Base-by-base conservation (phyloP, 2,888 invertebrate genomes). In the Ornithoptera alexandrae region DNA sequence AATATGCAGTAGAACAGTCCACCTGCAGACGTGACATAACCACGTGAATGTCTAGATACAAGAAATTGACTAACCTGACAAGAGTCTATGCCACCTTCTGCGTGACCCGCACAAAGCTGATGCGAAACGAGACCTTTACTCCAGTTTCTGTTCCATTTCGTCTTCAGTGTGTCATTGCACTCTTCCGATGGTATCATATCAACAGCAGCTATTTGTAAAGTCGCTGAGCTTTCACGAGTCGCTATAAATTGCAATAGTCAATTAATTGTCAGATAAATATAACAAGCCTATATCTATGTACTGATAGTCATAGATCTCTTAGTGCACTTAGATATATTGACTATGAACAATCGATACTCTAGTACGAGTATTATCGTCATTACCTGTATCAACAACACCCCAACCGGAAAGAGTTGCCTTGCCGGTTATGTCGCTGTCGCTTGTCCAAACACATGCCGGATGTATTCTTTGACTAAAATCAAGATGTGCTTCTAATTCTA, bases 91-190 rank as follows among this genome's bases (percentile, higher is more conserved):
- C 85, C 86, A 5, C 87, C 87, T 42, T 74, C 75, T 39, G 86
- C 71, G 10, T 80, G 82, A 6, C 88, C 88, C 62, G 86, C 87
- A 69, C 87, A 88, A 8, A 88, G 70, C 74, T 88, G 87, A 22
- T 81, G 74, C 6, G 62, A 24, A 0, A 81, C 78, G 18, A 77
- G 72, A 3, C 86, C 59, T 0, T 85, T 84, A 18, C 81, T 82
- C 85, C 84, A 86, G 69, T 82, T 73, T 18, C 87, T 73, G 67
- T 82, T 82, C 72, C 81, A 83, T 0, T 72, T 77, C 0, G 74
- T 71, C 5, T 63, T 69, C 12, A 87, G 75, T 6, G 84, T 70
- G 0, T 42, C 5, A 62, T 82, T 76, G 50, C 87, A 87, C 5
- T 71, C 68, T 3, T 71, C 10, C 5, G 77, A 74, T 50, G 81